phyloP scores from a whole-genome alignment of 2,888 invertebrate species.

The Nomada fabriciana region DNA sequence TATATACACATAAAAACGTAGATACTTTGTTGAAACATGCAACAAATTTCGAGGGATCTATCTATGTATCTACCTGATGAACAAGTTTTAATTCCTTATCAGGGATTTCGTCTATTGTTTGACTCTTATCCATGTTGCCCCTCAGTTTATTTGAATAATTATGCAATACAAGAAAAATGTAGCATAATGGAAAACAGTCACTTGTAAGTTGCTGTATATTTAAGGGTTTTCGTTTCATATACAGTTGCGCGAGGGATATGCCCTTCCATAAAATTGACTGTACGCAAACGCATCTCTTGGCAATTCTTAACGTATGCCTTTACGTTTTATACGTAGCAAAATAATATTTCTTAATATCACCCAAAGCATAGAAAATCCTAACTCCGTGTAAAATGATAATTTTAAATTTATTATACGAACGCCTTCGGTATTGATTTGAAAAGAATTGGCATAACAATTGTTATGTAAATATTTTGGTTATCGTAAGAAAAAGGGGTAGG shows the following conservation, averaged over 20 bases:
- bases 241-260: constrained; percentile 24
- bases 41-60: neutral
- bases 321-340: neutral
- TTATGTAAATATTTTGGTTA: constrained; percentile 8
- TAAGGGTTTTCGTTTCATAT: constrained; percentile 8
- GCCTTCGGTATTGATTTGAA: neutral
- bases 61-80: constrained; percentile 55
- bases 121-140: constrained; percentile 35
- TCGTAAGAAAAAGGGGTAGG: neutral
- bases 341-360: neutral
- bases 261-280: constrained; percentile 61
- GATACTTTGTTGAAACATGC: neutral
- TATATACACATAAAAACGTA: neutral
- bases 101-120: constrained; percentile 32
- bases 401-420: constrained; percentile 18
- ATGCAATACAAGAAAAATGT: neutral
- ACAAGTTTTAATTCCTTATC: constrained; percentile 46
- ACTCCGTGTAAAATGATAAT: neutral
- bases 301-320: neutral
- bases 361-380: neutral
- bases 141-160: constrained; percentile 2
- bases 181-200: neutral
- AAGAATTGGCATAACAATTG: constrained; percentile 3
- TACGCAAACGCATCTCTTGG: constrained; percentile 54
- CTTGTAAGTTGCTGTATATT: constrained; percentile 12